A percentile compares a stretch with the other conserved stretches of the same genome.
Conservation (phyloP, 2,888 invertebrate genomes). For the Elaeidobius kamerunicus region DNA sequence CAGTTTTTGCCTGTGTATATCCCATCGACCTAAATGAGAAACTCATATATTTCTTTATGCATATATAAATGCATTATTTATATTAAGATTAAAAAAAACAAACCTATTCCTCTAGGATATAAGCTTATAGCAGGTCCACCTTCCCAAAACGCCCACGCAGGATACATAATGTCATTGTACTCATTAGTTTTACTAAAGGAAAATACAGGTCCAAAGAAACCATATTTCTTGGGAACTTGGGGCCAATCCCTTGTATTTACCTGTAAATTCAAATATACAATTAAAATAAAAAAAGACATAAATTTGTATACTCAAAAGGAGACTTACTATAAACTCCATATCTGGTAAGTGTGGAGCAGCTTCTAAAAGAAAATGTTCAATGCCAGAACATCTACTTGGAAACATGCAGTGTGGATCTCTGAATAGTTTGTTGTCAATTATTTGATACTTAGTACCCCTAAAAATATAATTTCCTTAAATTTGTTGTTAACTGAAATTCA, state of each 20-base stretch:
- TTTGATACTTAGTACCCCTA: constrained; percentile 78
- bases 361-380: constrained; percentile 81
- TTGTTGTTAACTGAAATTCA: too few relatives aligned
- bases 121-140: constrained; percentile 94
- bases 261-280: constrained; percentile 5
- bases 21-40: constrained; percentile 88
- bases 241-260: constrained; percentile 94
- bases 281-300: constrained; percentile 4
- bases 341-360: constrained; percentile 70
- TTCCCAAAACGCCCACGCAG: constrained; percentile 98
- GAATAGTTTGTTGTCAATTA: constrained; percentile 76
- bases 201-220: constrained; percentile 74
- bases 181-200: constrained; percentile 91
- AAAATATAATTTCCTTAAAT: constrained; percentile 29
- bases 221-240: constrained; percentile 67
- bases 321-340: constrained; percentile 67
- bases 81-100: too few relatives aligned
- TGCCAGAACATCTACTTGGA: constrained; percentile 85
- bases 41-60: too few relatives aligned
- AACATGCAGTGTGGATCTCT: constrained; percentile 86
- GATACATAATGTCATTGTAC: constrained; percentile 89
- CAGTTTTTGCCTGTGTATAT: constrained; percentile 61
- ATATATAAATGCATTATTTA: too few relatives aligned
- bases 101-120: constrained; percentile 85
- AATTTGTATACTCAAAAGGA: too few relatives aligned